Conservation (phyloP, 2,888 invertebrate genomes). For the Diplazon laetatorius region DNA sequence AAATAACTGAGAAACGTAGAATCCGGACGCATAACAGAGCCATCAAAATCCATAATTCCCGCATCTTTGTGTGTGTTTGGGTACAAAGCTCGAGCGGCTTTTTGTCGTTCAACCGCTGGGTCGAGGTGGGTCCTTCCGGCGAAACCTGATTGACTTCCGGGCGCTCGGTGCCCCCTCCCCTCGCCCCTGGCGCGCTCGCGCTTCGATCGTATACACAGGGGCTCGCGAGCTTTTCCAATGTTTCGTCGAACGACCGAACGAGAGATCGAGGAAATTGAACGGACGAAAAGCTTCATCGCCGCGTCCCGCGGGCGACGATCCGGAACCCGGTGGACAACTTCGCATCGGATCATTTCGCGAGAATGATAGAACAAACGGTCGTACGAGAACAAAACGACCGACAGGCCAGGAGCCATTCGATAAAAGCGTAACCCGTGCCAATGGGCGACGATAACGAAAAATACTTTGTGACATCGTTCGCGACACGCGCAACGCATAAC, state of each 20-base stretch:
- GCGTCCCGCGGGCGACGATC: conserved; percentile 20
- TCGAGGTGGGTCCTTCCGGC: conserved; percentile 20
- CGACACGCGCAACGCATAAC: not conserved
- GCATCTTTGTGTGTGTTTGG: not conserved
- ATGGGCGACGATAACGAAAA: not conserved
- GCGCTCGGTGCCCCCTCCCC: too few relatives aligned
- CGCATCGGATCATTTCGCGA: conserved; percentile 17
- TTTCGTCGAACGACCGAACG: not conserved
- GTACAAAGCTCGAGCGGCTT: not conserved
- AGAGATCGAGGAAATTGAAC: not conserved
- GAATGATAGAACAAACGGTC: conserved; percentile 13
- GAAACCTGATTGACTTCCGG: conserved; percentile 56
- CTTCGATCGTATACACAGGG: not conserved
- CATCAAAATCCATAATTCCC: too few relatives aligned
- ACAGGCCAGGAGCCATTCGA: too few relatives aligned
- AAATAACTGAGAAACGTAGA: too few relatives aligned
- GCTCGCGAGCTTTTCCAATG: too few relatives aligned
- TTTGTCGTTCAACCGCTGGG: not conserved
- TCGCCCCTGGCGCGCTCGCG: not conserved
- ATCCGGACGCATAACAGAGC: too few relatives aligned
- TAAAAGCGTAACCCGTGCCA: not conserved
- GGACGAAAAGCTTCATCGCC: conserved; percentile 25
- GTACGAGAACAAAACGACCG: not conserved
- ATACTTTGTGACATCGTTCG: not conserved
- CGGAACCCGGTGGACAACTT: conserved; percentile 9